Base-by-base conservation (phyloP, 1,140 invertebrate species). In the Drosophila ambigua region DNA sequence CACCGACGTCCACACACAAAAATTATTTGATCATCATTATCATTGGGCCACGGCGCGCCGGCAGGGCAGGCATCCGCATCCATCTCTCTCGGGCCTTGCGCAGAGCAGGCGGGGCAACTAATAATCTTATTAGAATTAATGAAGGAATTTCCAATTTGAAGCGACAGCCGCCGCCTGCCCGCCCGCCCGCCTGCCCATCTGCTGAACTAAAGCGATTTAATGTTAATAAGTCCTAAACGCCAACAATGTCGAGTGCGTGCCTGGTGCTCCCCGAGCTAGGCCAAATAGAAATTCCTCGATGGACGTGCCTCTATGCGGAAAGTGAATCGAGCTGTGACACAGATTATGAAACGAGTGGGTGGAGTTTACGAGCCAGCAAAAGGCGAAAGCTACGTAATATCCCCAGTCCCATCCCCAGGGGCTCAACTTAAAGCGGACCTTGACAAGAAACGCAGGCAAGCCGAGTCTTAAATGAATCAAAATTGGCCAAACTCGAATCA, bases 61-160 rank as follows among this genome's bases (percentile, higher is more conserved):
- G 26, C 26, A 7, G 26, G 26, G 26, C 26, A 7, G 26, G 26
- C 26, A 6, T 28, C 26, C 26, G n/a, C n/a, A 0, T 3, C 8
- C 31, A 11, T 11, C 31, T 9, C 9, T 35, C 31, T 11, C 31
- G 31, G 31, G 31, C 31, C 9, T 35, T 35, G 28, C 4, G 24
- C 13, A 52, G 13, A 15, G 31, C 20, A 35, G 24, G 13, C 60
- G 50, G 50, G 50, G 48, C 50, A 87, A 88, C 82, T 88, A 87
- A 87, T 87, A 87, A 87, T 87, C 82, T 88, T 88, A 87, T 87
- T 87, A 88, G 83, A 88, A 87, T 88, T 87, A 87, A 87, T 66
- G 72, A 78, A 68, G 79, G 82, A 87, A 87, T 87, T 87, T 87
- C 74, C 83, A 87, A 88, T 87, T 87, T 87, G 62, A 50, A 54